Conservation (phyloP, 2,888 invertebrate genomes). For the Callyntrura sp. region DNA sequence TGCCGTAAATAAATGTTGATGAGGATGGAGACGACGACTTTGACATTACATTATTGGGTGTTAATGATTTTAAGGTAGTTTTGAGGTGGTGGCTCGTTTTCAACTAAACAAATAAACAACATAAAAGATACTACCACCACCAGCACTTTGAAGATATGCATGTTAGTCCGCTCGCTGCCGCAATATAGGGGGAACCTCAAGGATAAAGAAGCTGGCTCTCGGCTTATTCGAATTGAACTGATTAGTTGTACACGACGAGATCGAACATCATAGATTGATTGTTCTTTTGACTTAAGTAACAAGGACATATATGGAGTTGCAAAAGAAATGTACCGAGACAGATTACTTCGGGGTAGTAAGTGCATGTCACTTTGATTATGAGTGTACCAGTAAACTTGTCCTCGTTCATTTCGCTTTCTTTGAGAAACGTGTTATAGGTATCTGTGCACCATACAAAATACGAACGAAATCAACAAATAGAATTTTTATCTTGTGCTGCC, state of each 20-base stretch:
- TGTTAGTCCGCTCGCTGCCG: background rate
- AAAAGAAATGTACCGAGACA: conserved; percentile 79
- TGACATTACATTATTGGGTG: conserved; percentile 59
- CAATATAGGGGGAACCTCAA: background rate
- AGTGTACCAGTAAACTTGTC: conserved; percentile 69
- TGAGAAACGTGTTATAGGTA: conserved; percentile 31
- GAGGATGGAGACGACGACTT: background rate
- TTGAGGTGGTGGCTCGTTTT: conserved; percentile 62
- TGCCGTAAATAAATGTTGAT: conserved; percentile 22
- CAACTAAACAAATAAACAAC: conserved; percentile 52
- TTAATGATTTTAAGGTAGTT: conserved; percentile 71
- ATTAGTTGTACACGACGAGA: conserved; percentile 76
- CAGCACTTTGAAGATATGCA: background rate
- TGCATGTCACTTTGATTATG: conserved; percentile 79
- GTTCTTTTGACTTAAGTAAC: conserved; percentile 75
- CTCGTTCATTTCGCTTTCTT: conserved; percentile 63
- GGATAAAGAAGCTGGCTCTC: background rate
- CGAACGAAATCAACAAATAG: background rate
- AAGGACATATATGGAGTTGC: conserved; percentile 80
- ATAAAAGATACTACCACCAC: conserved; percentile 6
- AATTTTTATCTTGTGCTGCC: conserved; percentile 15
- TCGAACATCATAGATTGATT: conserved; percentile 74
- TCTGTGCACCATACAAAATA: background rate
- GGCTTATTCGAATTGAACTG: conserved; percentile 79
- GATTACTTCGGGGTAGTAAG: conserved; percentile 76